Percentiles rank a stretch among this genome's conserved stretches.
Conservation (phyloP, 2,888 invertebrate species). For the Didymodactylos carnosus region DNA sequence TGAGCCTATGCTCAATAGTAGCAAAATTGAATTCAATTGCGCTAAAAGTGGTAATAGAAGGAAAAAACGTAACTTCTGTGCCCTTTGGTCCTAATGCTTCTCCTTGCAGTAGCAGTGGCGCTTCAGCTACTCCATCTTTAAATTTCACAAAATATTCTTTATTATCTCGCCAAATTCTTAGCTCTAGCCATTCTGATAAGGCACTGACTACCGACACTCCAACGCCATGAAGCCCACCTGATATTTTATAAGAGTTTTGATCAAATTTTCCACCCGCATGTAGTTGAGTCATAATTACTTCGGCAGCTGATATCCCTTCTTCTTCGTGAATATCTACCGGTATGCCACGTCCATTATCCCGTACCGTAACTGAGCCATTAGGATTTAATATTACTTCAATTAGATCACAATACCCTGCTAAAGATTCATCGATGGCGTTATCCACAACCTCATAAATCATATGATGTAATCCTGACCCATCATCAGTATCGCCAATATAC, state of each 20-base stretch:
- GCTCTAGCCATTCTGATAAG: slow-evolving; percentile 13
- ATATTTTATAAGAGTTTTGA: slow-evolving; percentile 17
- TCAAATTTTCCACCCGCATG: slow-evolving; percentile 20
- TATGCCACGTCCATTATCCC: slow-evolving; percentile 18
- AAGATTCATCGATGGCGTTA: slow-evolving; percentile 18
- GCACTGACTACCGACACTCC: slow-evolving; percentile 18
- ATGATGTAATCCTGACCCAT: slow-evolving; percentile 17
- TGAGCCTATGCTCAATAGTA: not conserved
- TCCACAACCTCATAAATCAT: slow-evolving; percentile 19
- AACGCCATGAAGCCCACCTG: slow-evolving; percentile 20
- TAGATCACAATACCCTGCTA: slow-evolving; percentile 17
- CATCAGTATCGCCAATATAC: slow-evolving; percentile 18
- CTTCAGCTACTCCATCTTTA: slow-evolving; percentile 3
- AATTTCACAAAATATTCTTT: slow-evolving; percentile 10
- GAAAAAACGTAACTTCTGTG: slow-evolving; percentile 5
- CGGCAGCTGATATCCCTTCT: slow-evolving; percentile 16
- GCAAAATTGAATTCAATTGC: slow-evolving; percentile 5
- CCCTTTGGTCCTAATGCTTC: not conserved
- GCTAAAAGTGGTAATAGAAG: not conserved
- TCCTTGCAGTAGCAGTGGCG: not conserved
- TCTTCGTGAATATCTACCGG: slow-evolving; percentile 16
- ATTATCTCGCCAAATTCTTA: slow-evolving; percentile 10
- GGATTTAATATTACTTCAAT: slow-evolving; percentile 15
- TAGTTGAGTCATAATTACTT: slow-evolving; percentile 18
- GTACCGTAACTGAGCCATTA: slow-evolving; percentile 16